Evolutionary conservation across 2,888 invertebrate genomes (phyloP), one percentile per base, ranked within the genome.

Genomic region (Saturnia pavonia): DNA sequence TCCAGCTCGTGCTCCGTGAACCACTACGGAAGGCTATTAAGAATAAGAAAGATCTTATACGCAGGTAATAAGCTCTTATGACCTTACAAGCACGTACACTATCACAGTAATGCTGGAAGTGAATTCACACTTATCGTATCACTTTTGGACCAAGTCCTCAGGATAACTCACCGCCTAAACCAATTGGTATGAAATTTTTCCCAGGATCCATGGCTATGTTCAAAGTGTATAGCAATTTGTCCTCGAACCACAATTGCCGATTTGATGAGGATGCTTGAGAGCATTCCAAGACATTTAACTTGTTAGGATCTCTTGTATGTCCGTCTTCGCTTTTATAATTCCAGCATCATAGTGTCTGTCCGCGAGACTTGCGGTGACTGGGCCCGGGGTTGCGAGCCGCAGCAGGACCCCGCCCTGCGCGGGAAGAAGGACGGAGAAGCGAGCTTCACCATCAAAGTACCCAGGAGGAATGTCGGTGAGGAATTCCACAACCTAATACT

Each of bases 331-430:
- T 22, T 1, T 22, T 22, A 11, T 22, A 22, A 70, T 84, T 87
- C 14, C 85, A 99, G 99, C 89, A 99, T 99, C 79, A 96, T 99
- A 76, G 97, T 98, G 90, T 99, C 99, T 0, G 99, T 99, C 7
- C 95, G 99, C 19, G 99, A 99, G 92, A 99, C 99, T 0, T 98
- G 99, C 86, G 99, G 98, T 1, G 99, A 99, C 93, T 99, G 99
- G 98, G 96, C 97, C 81, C 95, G 97, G 76, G 99, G 98, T 19
- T 96, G 97, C 70, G 98, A 99, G 85, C 98, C 99, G 1, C 95
- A 96, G 19, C 97, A 98, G 79, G 99, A 99, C 91, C 99, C 99
- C 0, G 98, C 97, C 1, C 92, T 98, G 25, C 97, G 97, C 77
- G 99, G 99, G 0, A 99, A 98, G 92, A 99, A 99, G 87, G 99